Evolutionary conservation across 2,113 vertebrate species (phyloP).

Genomic region (Leptobrachium leishanense): DNA sequence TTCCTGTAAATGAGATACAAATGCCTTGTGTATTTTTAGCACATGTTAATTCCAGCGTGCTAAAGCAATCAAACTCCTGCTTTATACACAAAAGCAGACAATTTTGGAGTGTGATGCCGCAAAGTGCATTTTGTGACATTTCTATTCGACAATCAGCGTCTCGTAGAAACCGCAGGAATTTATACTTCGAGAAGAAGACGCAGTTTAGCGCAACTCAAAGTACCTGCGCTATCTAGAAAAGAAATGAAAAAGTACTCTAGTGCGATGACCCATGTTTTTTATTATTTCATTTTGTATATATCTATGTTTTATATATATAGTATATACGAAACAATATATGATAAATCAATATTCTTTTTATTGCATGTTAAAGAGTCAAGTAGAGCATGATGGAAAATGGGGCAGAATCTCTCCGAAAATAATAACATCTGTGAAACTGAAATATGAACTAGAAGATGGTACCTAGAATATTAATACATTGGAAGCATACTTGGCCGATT

Average conservation of each 20-base stretch:
- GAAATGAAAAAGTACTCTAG: too few relatives aligned
- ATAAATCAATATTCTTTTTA: too few relatives aligned
- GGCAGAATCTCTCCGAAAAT: too few relatives aligned
- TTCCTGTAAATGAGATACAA: constrained; percentile 55
- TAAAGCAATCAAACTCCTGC: constrained; percentile 40
- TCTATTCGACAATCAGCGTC: constrained; percentile 17
- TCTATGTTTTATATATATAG: constrained; percentile 14
- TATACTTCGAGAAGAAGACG: constrained; percentile 7
- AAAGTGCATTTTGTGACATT: constrained; percentile 22
- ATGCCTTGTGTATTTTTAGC: constrained; percentile 38
- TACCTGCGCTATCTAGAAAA: neutral
- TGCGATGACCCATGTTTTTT: too few relatives aligned
- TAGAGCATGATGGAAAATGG: too few relatives aligned
- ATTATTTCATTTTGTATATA: too few relatives aligned
- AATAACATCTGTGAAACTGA: too few relatives aligned
- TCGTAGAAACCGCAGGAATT: constrained; percentile 19
- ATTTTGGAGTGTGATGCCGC: constrained; percentile 27
- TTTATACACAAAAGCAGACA: constrained; percentile 34
- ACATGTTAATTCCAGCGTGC: constrained; percentile 37
- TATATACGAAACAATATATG: neutral
- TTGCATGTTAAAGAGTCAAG: too few relatives aligned
- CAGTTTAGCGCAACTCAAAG: neutral
- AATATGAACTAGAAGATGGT: too few relatives aligned
- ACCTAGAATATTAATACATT: too few relatives aligned
- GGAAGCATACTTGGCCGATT: too few relatives aligned